These are phyloP conservation scores for Notolepis coatsorum DNA, from an alignment of 2,797 vertebrate species.

Conservation along the genomic window DNA sequence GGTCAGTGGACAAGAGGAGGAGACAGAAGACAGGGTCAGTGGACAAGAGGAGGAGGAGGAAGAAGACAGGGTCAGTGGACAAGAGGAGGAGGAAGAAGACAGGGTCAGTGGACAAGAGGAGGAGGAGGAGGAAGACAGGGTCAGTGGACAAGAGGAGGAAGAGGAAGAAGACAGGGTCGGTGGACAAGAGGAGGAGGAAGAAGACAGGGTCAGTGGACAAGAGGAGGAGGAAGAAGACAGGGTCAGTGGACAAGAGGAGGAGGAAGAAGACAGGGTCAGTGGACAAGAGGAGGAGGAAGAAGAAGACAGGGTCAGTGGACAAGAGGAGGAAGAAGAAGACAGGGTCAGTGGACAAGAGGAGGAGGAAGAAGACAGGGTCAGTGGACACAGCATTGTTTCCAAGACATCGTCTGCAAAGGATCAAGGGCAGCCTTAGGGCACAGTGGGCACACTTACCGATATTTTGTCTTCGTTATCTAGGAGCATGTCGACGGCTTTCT, in stretches of 20 bases:
- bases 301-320: slow-evolving; percentile 7
- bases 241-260: slow-evolving; percentile 2
- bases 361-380: too few relatives aligned
- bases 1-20: too few relatives aligned
- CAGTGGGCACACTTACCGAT: slow-evolving; percentile 86
- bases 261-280: too few relatives aligned
- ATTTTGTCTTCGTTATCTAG: slow-evolving; percentile 99
- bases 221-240: background rate
- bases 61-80: too few relatives aligned
- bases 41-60: too few relatives aligned
- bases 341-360: too few relatives aligned
- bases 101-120: background rate
- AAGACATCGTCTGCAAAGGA: background rate
- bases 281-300: too few relatives aligned
- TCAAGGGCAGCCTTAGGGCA: background rate
- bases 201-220: too few relatives aligned
- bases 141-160: too few relatives aligned
- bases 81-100: slow-evolving; percentile 4
- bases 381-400: background rate
- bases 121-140: too few relatives aligned
- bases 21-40: slow-evolving; percentile 15
- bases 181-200: too few relatives aligned
- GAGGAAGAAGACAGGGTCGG: slow-evolving; percentile 13
- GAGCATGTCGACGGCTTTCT: slow-evolving; percentile 99
- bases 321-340: too few relatives aligned